Percentiles rank a stretch among this genome's conserved stretches.
phyloP scores from a whole-genome alignment of 2,797 vertebrate species.

The Oreochromis mossambicus region DNA sequence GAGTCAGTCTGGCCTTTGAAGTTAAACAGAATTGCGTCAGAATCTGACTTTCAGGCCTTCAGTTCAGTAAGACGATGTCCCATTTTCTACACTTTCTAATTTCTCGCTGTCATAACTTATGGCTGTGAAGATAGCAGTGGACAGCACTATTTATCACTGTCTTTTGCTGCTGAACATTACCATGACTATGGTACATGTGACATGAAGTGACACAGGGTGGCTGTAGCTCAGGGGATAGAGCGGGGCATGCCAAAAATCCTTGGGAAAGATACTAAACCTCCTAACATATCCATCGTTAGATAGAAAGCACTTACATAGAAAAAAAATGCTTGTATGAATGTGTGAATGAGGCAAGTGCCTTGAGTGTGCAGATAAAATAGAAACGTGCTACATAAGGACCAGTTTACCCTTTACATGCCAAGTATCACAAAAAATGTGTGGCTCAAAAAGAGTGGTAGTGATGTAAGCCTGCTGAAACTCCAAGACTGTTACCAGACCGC shows the following conservation, averaged over 20 bases:
- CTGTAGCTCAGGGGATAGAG: neutral
- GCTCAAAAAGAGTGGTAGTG: neutral
- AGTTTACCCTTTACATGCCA: neutral
- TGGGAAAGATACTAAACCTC: neutral
- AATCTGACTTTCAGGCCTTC: neutral
- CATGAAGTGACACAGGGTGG: neutral
- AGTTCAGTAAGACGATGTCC: neutral
- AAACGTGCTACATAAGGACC: neutral
- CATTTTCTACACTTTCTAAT: neutral
- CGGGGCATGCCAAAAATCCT: rapidly evolving
- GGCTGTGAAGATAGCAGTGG: neutral
- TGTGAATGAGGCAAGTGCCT: neutral
- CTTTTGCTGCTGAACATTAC: neutral
- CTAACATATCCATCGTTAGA: neutral
- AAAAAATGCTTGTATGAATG: neutral
- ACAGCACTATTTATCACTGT: neutral
- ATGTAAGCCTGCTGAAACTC: neutral
- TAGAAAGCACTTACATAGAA: neutral
- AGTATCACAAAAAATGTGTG: neutral
- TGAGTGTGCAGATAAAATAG: neutral
- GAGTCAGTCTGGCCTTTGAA: neutral
- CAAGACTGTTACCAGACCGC: neutral
- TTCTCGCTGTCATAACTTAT: neutral
- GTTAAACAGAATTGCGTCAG: neutral
- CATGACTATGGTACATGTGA: neutral